Evolutionary conservation across 2,113 vertebrate genomes (phyloP), one percentile per base, ranked within the genome.

Genomic region (Callipepla californica): DNA sequence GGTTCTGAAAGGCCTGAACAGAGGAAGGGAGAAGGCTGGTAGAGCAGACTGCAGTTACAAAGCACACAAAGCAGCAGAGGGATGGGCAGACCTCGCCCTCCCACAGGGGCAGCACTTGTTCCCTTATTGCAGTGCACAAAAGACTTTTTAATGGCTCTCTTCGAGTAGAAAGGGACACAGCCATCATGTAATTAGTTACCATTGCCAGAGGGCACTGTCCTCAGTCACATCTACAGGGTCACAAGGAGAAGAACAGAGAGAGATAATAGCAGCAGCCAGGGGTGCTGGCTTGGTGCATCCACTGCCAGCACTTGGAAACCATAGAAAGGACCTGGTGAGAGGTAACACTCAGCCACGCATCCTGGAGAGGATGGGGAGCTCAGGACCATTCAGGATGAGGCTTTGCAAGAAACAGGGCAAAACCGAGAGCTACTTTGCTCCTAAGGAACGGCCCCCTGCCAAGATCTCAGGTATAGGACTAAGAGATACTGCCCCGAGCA

Each of bases 71-170:
- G 13, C 26, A 0, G 0, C 0, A 7, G 50, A 58, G 8, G 11
- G 4, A 7, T 42, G 13, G 34, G 26, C 22, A 38, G 28, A 57
- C 6, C 23, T 17, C 61, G 15, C 44, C 57, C 25, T 8, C 25
- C 3, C n/a, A n/a, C 38, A 1, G 7, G 12, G 45, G 11, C 0
- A 6, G 6, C 4, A 7, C 7, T 38, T 5, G 2, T 3, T 13
- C 30, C 22, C 2, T 82, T 25, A 57, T 3, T 4, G 1, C 19
- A 10, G 22, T 1, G 4, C 28, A 40, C 13, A 55, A 9, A 14
- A 9, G 5, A 18, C 0, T 3, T 76, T 75, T 65, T 18, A 23
- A 36, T 0, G 3, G 3, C 0, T 2, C 2, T 28, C 17, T 69
- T 26, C 22, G 44, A n/a, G 38, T 55, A 70, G 57, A 40, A 59